Conservation (phyloP, 1,140 invertebrate genomes). For the Sinonovacula constricta region DNA sequence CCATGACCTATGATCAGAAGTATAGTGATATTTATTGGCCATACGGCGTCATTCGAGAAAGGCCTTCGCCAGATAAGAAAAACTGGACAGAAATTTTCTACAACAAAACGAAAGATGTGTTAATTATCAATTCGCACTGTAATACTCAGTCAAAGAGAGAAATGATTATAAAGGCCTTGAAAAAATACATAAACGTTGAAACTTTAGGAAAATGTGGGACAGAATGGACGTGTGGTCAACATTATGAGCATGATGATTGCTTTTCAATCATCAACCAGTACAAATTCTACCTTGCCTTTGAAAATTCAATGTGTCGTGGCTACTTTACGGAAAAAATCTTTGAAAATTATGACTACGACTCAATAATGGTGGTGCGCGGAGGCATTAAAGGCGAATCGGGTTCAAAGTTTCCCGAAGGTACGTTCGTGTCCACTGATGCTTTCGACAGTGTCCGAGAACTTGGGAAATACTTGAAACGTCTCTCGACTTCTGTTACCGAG, state of each 20-base stretch:
- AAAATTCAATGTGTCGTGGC: slow-evolving; percentile 35
- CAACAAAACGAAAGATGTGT: slow-evolving; percentile 13
- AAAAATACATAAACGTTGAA: slow-evolving; percentile 14
- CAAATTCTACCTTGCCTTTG: slow-evolving; percentile 47
- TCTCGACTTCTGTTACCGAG: not conserved
- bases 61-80: not conserved
- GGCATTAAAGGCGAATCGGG: slow-evolving; percentile 18
- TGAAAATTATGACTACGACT: slow-evolving; percentile 43
- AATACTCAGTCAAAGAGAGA: slow-evolving; percentile 11
- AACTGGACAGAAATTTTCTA: slow-evolving; percentile 6
- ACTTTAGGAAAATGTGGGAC: slow-evolving; percentile 26
- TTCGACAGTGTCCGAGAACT: slow-evolving; percentile 26
- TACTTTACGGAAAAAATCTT: slow-evolving; percentile 43
- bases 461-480: slow-evolving; percentile 16
- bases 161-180: slow-evolving; percentile 14
- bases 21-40: slow-evolving; percentile 37
- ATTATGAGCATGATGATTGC: slow-evolving; percentile 35
- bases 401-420: slow-evolving; percentile 15
- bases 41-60: slow-evolving; percentile 30
- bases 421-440: slow-evolving; percentile 24
- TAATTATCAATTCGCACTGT: slow-evolving; percentile 41
- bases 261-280: slow-evolving; percentile 33
- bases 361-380: slow-evolving; percentile 9
- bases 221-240: slow-evolving; percentile 34
- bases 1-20: slow-evolving; percentile 40